Percentiles rank a stretch among this genome's conserved stretches.
phyloP scores from a whole-genome alignment of 2,797 vertebrate genomes.

The Cetoscarus ocellatus region DNA sequence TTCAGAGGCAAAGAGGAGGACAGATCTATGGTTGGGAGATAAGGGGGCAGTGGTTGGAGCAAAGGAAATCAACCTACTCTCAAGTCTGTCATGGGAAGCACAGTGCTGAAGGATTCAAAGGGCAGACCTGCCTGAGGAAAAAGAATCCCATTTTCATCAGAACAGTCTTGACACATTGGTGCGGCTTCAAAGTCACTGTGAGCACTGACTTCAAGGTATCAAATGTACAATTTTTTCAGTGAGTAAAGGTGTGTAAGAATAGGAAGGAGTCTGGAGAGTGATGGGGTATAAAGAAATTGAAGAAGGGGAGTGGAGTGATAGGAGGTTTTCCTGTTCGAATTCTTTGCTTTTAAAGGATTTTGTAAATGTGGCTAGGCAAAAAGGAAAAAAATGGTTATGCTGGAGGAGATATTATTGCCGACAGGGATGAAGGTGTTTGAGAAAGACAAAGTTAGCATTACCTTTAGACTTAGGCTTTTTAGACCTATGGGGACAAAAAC shows the following conservation, averaged over 20 bases:
- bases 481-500: neutral
- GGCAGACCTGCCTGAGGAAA: conserved; percentile 55
- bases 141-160: conserved; percentile 69
- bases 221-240: conserved; percentile 64
- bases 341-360: conserved; percentile 32
- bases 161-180: conserved; percentile 66
- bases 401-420: conserved; percentile 7
- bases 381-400: conserved; percentile 24
- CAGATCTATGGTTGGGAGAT: conserved; percentile 24
- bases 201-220: conserved; percentile 67
- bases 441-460: conserved; percentile 30
- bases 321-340: conserved; percentile 31
- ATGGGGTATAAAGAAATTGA: conserved; percentile 13
- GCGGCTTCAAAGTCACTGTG: conserved; percentile 66
- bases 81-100: conserved; percentile 53
- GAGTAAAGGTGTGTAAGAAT: conserved; percentile 45
- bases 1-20: conserved; percentile 21
- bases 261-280: conserved; percentile 30
- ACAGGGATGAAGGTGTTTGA: conserved; percentile 20
- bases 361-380: conserved; percentile 35
- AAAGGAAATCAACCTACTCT: conserved; percentile 38
- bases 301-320: conserved; percentile 16
- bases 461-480: conserved; percentile 11
- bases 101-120: conserved; percentile 68
- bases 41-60: conserved; percentile 33